Conservation (phyloP, 2,113 vertebrate species). For the Orientallactaga bullata region DNA sequence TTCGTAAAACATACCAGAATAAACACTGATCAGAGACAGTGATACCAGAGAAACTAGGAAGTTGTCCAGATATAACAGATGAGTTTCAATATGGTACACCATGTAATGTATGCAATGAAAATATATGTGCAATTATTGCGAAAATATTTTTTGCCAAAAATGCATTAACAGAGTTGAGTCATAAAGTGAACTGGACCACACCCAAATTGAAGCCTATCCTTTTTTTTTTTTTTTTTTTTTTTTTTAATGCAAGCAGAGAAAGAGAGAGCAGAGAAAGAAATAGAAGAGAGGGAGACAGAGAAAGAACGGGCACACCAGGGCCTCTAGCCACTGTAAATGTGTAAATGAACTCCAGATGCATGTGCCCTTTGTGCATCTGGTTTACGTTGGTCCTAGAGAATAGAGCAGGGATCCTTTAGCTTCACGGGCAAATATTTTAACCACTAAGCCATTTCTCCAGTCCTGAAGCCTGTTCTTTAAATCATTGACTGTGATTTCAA, state of each 20-base stretch:
- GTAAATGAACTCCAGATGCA: too few relatives aligned
- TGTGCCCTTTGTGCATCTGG: too few relatives aligned
- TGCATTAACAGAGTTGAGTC: neutral
- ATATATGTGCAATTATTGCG: neutral
- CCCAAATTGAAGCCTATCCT: neutral
- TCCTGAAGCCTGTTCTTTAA: conserved; percentile 7
- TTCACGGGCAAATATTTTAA: too few relatives aligned
- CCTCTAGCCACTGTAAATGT: too few relatives aligned
- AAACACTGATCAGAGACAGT: neutral
- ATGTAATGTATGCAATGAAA: neutral
- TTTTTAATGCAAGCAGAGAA: too few relatives aligned
- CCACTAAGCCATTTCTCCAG: too few relatives aligned
- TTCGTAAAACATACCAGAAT: neutral
- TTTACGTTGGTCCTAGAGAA: too few relatives aligned
- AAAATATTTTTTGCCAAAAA: conserved; percentile 3
- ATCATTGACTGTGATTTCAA: neutral
- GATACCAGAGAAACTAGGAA: neutral
- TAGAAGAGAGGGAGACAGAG: too few relatives aligned
- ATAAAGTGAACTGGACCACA: conserved; percentile 21
- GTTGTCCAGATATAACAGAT: neutral
- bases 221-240: too few relatives aligned
- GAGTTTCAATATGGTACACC: neutral
- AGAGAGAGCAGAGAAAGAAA: too few relatives aligned
- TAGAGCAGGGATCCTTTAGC: too few relatives aligned
- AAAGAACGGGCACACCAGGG: too few relatives aligned